A percentile compares a stretch with the other conserved stretches of the same genome.
Evolutionary conservation across 2,797 vertebrate species (phyloP).

Genomic region (Falco naumanni): DNA sequence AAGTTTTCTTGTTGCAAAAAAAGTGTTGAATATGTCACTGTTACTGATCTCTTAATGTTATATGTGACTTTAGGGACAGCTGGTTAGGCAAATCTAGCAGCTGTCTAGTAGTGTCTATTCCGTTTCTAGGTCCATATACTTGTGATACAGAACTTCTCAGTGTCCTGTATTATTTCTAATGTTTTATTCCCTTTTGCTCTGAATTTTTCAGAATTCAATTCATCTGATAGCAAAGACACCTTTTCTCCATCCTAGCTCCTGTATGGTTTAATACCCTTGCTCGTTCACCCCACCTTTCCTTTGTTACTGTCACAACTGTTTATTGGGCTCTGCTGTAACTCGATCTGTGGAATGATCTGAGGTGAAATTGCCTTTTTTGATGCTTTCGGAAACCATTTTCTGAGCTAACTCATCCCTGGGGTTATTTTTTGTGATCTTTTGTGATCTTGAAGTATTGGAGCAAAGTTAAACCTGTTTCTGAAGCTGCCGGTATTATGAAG

Average conservation of each 20-base stretch:
- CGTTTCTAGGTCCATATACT: background rate
- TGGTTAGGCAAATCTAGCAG: background rate
- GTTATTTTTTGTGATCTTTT: slow-evolving; percentile 40
- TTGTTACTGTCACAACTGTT: background rate
- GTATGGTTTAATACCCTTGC: background rate
- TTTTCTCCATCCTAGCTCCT: background rate
- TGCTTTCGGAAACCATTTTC: slow-evolving; percentile 25
- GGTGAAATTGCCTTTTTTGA: background rate
- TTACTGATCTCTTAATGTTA: background rate
- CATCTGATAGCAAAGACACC: background rate
- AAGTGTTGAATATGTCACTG: background rate
- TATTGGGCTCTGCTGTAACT: background rate
- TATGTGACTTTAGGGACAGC: background rate
- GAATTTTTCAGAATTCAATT: background rate
- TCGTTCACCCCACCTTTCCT: background rate
- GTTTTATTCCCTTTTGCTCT: background rate
- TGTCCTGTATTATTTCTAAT: background rate
- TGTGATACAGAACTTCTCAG: background rate
- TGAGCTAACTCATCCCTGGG: background rate
- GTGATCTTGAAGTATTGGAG: slow-evolving; percentile 27
- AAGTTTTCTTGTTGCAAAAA: background rate
- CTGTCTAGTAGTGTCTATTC: background rate
- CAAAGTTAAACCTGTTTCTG: slow-evolving; percentile 48
- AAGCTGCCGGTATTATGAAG: background rate
- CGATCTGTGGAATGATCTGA: background rate